Evolutionary conservation across 2,113 vertebrate species (phyloP).

Genomic region (Plecotus auritus): DNA sequence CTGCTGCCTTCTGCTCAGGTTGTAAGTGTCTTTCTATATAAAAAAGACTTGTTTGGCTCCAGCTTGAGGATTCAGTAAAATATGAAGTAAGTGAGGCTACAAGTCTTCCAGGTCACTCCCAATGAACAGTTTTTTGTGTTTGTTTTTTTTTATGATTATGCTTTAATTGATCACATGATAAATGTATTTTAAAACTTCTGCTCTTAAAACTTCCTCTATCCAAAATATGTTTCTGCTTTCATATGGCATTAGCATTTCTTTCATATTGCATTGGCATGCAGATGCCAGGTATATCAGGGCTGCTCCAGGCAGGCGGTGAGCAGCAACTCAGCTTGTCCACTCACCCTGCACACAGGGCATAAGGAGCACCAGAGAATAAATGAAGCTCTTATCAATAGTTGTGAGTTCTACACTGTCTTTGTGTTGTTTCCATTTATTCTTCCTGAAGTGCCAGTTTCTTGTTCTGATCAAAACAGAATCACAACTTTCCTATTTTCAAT

Average conservation of each 20-base stretch:
- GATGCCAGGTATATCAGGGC: background rate
- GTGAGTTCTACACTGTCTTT: background rate
- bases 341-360: background rate
- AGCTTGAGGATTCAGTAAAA: background rate
- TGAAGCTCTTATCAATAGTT: background rate
- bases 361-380: background rate
- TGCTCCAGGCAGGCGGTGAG: background rate
- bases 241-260: background rate
- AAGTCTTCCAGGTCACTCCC: too few relatives aligned
- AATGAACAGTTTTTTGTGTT: background rate
- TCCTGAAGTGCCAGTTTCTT: background rate
- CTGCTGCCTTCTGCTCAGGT: background rate
- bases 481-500: background rate
- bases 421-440: background rate
- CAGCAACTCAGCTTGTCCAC: background rate
- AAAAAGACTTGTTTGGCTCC: background rate
- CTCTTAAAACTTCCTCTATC: background rate
- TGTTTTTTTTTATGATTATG: background rate
- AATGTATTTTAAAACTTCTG: background rate
- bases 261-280: background rate
- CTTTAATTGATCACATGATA: background rate
- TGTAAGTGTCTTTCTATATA: background rate
- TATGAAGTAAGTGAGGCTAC: background rate
- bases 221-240: background rate
- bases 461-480: background rate